Percentiles rank a stretch among this genome's conserved stretches.
These are phyloP conservation scores for Pagrus major DNA, from an alignment of 2,113 vertebrate species.

Conservation along the genomic window DNA sequence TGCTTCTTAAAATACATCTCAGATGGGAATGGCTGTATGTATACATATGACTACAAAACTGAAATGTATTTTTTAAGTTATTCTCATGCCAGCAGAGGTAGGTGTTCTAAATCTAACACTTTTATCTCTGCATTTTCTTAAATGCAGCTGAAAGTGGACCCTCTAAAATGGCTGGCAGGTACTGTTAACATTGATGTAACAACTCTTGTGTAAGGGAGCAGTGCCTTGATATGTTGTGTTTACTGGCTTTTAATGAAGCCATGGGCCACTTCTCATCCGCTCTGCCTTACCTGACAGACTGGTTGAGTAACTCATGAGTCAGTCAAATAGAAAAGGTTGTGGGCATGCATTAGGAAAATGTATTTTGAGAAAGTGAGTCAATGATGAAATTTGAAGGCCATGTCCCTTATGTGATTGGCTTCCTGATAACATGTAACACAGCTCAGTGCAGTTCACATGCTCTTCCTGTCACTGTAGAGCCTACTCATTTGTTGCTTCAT, in stretches of 20 bases:
- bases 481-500: neutral
- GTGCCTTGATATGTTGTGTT: too few species aligned
- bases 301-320: constrained; percentile 49
- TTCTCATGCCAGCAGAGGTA: too few species aligned
- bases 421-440: constrained; percentile 33
- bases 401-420: constrained; percentile 18
- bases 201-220: too few species aligned
- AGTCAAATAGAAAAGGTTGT: constrained; percentile 44
- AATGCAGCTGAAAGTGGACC: too few species aligned
- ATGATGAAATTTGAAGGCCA: constrained; percentile 20
- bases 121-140: too few species aligned
- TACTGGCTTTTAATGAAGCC: constrained; percentile 48
- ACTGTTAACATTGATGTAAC: too few species aligned
- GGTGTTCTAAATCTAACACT: too few species aligned
- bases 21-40: too few species aligned
- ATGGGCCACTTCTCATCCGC: constrained; percentile 34
- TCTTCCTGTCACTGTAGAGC: neutral
- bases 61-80: too few species aligned
- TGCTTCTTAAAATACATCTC: too few species aligned
- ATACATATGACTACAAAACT: too few species aligned
- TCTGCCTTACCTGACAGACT: constrained; percentile 38
- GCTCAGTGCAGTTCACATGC: neutral
- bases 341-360: constrained; percentile 42
- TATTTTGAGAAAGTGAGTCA: constrained; percentile 47
- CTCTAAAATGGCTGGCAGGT: too few species aligned